Evolutionary conservation across 2,888 invertebrate species (phyloP).

Genomic region (Automeris io): DNA sequence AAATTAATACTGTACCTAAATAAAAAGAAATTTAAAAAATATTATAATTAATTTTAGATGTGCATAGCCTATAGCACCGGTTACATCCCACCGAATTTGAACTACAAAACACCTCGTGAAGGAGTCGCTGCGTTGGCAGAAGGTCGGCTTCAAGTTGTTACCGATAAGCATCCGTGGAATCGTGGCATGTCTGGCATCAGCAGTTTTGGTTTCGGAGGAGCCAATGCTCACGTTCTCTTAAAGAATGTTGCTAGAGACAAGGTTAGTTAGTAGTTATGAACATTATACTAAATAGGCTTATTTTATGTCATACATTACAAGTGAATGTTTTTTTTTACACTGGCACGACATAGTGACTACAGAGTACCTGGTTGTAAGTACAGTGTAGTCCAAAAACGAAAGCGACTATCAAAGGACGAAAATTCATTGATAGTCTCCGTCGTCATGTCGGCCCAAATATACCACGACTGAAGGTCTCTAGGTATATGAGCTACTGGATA

Average conservation of each 20-base stretch:
- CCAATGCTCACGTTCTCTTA: constrained; percentile 85
- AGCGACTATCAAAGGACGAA: no score
- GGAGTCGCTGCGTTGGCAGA: constrained; percentile 79
- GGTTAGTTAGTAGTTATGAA: constrained; percentile 39
- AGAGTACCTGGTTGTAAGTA: no score
- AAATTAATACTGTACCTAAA: no score
- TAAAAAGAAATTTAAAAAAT: background rate
- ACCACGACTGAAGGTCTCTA: no score
- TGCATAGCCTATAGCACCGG: constrained; percentile 89
- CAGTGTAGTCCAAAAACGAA: no score
- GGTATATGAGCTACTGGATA: no score
- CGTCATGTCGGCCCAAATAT: no score
- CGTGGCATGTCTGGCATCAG: constrained; percentile 89
- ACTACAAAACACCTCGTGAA: constrained; percentile 81
- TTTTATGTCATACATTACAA: no score
- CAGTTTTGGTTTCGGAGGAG: constrained; percentile 96
- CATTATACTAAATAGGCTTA: no score
- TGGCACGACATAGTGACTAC: no score
- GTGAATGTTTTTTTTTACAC: no score
- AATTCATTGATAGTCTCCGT: no score
- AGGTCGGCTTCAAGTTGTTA: constrained; percentile 83
- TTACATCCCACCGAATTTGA: constrained; percentile 89
- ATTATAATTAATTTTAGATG: constrained; percentile 56
- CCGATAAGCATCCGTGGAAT: constrained; percentile 81
- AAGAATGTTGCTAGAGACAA: constrained; percentile 78